Percentiles rank a stretch among this genome's conserved stretches.
Evolutionary conservation across 2,888 invertebrate species (phyloP).

Genomic region (Melolontha melolontha): DNA sequence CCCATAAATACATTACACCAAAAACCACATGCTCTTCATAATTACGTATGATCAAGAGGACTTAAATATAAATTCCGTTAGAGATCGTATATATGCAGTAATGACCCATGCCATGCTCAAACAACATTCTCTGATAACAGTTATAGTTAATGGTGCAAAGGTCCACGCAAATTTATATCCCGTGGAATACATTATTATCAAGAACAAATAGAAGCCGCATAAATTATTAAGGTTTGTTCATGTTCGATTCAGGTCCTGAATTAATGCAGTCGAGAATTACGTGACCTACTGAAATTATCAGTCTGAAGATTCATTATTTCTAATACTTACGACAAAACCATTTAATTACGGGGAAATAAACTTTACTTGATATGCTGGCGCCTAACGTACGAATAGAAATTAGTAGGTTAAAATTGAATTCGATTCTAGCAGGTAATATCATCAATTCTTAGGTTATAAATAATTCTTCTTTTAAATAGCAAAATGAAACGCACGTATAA

Average conservation of each 20-base stretch:
- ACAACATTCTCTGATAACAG: not conserved
- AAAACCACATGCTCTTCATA: too few relatives aligned
- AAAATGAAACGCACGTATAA: too few relatives aligned
- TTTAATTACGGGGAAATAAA: too few relatives aligned
- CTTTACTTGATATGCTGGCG: too few relatives aligned
- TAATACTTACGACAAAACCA: too few relatives aligned
- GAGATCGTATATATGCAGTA: not conserved
- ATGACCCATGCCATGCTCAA: not conserved
- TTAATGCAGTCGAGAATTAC: constrained; percentile 7
- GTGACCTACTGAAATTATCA: constrained; percentile 1
- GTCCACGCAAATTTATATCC: not conserved
- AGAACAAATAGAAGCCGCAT: constrained; percentile 1
- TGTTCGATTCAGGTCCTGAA: constrained; percentile 4
- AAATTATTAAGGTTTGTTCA: constrained; percentile 11
- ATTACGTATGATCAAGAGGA: not conserved
- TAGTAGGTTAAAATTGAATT: too few relatives aligned
- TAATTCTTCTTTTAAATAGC: too few relatives aligned
- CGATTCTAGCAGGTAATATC: too few relatives aligned
- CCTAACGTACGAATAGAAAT: too few relatives aligned
- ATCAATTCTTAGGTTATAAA: too few relatives aligned
- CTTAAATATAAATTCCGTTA: not conserved
- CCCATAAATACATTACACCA: too few relatives aligned
- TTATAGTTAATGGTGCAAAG: constrained; percentile 1
- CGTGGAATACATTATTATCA: too few relatives aligned
- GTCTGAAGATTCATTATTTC: constrained; percentile 1